Percentiles rank a stretch among this genome's conserved stretches.
These are phyloP conservation scores for Microcebus jonahi DNA, from an alignment of 2,113 vertebrate species.

Conservation along the genomic window DNA sequence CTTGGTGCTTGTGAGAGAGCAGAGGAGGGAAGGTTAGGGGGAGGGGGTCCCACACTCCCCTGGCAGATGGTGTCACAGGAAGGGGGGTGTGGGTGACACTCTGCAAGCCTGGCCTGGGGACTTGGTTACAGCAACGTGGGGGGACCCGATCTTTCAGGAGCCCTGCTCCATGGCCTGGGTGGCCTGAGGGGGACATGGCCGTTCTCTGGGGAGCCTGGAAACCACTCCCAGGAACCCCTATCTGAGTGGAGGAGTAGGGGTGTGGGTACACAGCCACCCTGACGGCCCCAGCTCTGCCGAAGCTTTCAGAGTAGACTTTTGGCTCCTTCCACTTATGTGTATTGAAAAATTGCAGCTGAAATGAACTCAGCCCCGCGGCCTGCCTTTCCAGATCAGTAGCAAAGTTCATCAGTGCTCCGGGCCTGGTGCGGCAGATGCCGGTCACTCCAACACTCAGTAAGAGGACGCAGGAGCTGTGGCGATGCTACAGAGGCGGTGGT, in stretches of 20 bases:
- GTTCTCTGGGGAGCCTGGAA: not conserved
- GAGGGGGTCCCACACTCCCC: not conserved
- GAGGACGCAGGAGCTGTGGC: not conserved
- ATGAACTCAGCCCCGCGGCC: conserved; percentile 61
- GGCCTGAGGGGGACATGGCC: not conserved
- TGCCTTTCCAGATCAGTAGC: conserved; percentile 65
- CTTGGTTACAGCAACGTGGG: not conserved
- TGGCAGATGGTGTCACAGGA: conserved; percentile 12
- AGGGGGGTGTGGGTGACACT: not conserved
- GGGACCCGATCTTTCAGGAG: not conserved
- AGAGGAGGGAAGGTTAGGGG: not conserved
- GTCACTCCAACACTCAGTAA: not conserved
- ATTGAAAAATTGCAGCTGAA: conserved; percentile 70
- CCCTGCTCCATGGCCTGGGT: not conserved
- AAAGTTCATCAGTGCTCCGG: conserved; percentile 62
- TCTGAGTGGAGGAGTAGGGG: not conserved
- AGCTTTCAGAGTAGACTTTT: conserved; percentile 57
- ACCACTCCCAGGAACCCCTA: not conserved
- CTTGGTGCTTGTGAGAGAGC: not conserved
- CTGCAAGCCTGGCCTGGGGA: not conserved
- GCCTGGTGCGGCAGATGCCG: not conserved
- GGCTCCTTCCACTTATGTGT: conserved; percentile 53
- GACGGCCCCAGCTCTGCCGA: not conserved
- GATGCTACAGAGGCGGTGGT: not conserved
- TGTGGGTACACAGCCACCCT: not conserved